Base-by-base conservation (phyloP, 2,113 vertebrate genomes). In the Periophthalmus modestus region DNA sequence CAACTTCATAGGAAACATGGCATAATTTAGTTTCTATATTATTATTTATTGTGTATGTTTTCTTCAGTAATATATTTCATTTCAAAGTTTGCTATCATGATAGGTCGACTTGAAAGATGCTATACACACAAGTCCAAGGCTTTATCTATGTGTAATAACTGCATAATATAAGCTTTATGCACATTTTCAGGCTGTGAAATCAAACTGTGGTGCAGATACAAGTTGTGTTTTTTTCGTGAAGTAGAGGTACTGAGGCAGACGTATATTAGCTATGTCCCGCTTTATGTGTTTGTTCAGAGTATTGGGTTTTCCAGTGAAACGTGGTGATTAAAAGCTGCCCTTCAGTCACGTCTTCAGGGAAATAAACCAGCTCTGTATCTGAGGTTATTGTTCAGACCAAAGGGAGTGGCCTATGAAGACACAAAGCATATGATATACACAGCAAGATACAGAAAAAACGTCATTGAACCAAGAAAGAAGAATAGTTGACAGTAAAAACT, bases 271-370 rank as follows among this genome's bases (percentile, higher is more conserved):
- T 28, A 28, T 62, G 28, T 28, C 28, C 14, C 9, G 34, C 15
- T 43, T 39, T 43, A 21, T n/a, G n/a, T 39, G 39, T 65, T 39
- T 65, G 62, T 65, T 34, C 16, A 63, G 61, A 63, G 61, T 36
- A 19, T 39, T 43, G 62, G 62, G 9, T 65, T 65, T 65, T 65
- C 34, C 62, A 39, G 62, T 39, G 33, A 39, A 36, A 39, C 62
- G 15, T 12, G 18, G 34, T 43, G 62, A 65, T 65, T 65, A 65
- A 65, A 65, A 65, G 34, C 62, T n/a, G 34, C 18, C 18, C 19
- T 21, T 65, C 62, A 21, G 34, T 43, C 33, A 43, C 10, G 62
- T 65, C 62, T 65, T 43, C 34, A n/a, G 62, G 62, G 62, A 65
- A 65, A 65, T 65, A 65, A 65, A 39, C 5, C 62, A 5, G 62